Evolutionary conservation across 2,888 invertebrate species (phyloP).

Genomic region (Drosophila borborema): DNA sequence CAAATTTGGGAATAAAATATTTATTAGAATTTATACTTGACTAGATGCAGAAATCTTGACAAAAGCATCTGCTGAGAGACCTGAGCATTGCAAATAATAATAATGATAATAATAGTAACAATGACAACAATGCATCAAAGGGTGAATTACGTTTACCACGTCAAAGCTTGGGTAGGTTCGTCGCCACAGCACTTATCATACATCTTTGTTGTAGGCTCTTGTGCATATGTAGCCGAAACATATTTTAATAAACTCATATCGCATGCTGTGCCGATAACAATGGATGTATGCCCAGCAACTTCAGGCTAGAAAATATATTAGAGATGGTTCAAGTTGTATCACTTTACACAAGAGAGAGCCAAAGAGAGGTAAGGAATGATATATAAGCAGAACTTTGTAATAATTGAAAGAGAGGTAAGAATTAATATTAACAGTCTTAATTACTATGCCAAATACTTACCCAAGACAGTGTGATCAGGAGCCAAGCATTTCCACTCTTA

Average conservation of each 20-base stretch:
- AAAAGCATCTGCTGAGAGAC: conserved; percentile 14
- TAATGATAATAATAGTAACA: conserved; percentile 13
- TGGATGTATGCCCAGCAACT: no score
- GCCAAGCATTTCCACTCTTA: neutral
- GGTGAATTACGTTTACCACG: conserved; percentile 52
- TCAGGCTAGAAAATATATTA: neutral
- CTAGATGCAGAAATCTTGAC: conserved; percentile 22
- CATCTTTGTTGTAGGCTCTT: conserved; percentile 1
- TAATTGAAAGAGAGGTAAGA: neutral
- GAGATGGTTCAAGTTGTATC: neutral
- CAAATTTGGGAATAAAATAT: conserved; percentile 60
- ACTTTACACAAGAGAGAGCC: neutral
- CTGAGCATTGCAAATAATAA: conserved; percentile 1
- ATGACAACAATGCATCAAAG: conserved; percentile 4
- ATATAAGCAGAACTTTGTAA: neutral
- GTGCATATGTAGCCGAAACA: neutral
- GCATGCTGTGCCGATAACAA: neutral
- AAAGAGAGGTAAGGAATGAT: neutral
- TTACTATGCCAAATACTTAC: neutral
- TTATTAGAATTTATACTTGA: conserved; percentile 49
- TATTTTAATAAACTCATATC: conserved; percentile 46
- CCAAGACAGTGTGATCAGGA: neutral
- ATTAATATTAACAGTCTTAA: no score
- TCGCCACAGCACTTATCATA: neutral
- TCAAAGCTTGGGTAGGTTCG: conserved; percentile 14